Percentiles rank a stretch among this genome's conserved stretches.
These are phyloP conservation scores for Plumapathes pennacea DNA, from an alignment of 92 coral and sea anemone genomes.

Conservation along the genomic window DNA sequence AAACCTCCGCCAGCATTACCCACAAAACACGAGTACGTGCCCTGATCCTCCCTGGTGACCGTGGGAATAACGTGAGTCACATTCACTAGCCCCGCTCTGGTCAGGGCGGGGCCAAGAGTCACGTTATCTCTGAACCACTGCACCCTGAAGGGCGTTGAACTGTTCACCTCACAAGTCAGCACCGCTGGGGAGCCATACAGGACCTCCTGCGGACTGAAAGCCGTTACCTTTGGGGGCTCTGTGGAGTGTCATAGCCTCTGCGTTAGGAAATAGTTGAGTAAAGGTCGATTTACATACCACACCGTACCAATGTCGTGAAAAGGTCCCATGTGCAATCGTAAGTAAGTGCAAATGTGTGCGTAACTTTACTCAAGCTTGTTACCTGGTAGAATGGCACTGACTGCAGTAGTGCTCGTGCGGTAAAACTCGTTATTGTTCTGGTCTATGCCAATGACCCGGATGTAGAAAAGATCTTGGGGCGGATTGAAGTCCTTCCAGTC, in stretches of 20 bases:
- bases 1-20: slow-evolving; percentile 77
- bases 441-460: slow-evolving; percentile 72
- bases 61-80: slow-evolving; percentile 53
- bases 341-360: too few relatives aligned
- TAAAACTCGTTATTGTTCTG: slow-evolving; percentile 45
- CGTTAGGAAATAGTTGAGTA: too few relatives aligned
- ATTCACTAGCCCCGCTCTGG: slow-evolving; percentile 58
- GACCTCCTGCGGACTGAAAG: slow-evolving; percentile 45
- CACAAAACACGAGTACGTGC: slow-evolving; percentile 69
- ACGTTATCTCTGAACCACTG: slow-evolving; percentile 63
- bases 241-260: too few relatives aligned
- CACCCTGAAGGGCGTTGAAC: slow-evolving; percentile 49
- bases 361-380: neutral
- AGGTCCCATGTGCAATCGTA: too few relatives aligned
- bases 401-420: slow-evolving; percentile 75
- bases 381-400: slow-evolving; percentile 89
- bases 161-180: slow-evolving; percentile 52
- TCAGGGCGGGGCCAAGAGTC: slow-evolving; percentile 60
- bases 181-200: slow-evolving; percentile 43
- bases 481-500: slow-evolving; percentile 71
- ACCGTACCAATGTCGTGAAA: too few relatives aligned
- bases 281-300: too few relatives aligned
- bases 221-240: slow-evolving; percentile 67
- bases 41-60: slow-evolving; percentile 40
- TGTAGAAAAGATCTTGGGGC: slow-evolving; percentile 70